phyloP scores from a whole-genome alignment of 1,140 invertebrate genomes.

The Sinella curviseta region DNA sequence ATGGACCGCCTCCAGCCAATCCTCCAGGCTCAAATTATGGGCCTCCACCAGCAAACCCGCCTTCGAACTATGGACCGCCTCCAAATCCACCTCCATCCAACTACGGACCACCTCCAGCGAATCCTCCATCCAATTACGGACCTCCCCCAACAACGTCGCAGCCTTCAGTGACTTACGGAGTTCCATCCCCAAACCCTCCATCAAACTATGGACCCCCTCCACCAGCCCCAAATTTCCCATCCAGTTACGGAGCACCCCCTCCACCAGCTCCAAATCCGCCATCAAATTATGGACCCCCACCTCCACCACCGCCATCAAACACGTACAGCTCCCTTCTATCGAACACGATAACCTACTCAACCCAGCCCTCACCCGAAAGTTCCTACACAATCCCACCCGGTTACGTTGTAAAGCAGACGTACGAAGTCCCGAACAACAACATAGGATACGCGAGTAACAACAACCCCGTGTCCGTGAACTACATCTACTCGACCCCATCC shows the following conservation, averaged over 20 bases:
- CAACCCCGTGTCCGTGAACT: too few relatives aligned
- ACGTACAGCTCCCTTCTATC: background rate
- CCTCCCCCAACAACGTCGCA: background rate
- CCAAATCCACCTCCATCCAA: background rate
- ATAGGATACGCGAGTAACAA: background rate
- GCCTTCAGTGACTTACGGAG: too few relatives aligned
- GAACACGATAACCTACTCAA: background rate
- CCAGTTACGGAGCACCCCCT: background rate
- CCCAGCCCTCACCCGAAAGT: too few relatives aligned
- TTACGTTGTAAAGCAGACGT: background rate
- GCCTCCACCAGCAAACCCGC: background rate
- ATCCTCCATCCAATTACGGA: background rate
- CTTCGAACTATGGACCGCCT: background rate
- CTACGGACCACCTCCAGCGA: background rate
- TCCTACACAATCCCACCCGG: background rate
- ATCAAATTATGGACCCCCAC: background rate
- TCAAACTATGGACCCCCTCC: background rate
- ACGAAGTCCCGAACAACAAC: background rate
- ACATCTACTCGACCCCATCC: background rate
- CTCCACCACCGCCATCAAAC: background rate
- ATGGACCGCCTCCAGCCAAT: background rate
- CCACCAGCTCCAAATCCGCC: background rate
- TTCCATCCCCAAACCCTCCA: background rate
- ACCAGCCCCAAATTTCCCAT: background rate
- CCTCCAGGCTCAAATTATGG: background rate